These are phyloP conservation scores for Muntiacus muntjak DNA, from an alignment of 2,113 vertebrate genomes.

Conservation along the genomic window DNA sequence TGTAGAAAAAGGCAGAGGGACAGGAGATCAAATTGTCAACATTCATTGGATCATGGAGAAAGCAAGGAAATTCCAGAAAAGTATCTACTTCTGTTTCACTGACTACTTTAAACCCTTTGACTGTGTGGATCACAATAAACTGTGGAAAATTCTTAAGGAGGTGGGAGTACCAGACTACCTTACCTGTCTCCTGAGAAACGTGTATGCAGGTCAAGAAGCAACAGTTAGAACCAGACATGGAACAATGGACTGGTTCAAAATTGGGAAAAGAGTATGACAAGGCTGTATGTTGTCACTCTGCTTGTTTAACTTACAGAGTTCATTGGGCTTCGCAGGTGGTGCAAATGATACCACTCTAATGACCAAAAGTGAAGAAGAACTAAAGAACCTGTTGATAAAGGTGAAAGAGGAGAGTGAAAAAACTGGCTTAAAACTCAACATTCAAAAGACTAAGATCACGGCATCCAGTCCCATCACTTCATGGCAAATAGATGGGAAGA, in stretches of 20 bases:
- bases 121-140: background rate
- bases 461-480: background rate
- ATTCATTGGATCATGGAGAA: background rate
- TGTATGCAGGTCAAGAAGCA: background rate
- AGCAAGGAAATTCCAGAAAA: background rate
- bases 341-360: background rate
- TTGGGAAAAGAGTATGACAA: background rate
- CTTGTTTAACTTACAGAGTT: background rate
- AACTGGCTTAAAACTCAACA: background rate
- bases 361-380: background rate
- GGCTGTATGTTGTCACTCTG: background rate
- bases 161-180: background rate
- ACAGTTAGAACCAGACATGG: background rate
- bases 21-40: background rate
- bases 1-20: background rate
- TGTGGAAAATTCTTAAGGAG: background rate
- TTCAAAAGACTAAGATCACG: background rate
- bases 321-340: rapidly evolving
- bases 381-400: background rate
- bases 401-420: background rate
- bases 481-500: background rate
- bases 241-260: background rate
- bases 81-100: background rate
- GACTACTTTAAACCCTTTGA: background rate
- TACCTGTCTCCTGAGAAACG: background rate